A percentile compares a stretch with the other conserved stretches of the same genome.
Evolutionary conservation across 1,140 invertebrate species (phyloP).

Genomic region (Drosophila auraria): DNA sequence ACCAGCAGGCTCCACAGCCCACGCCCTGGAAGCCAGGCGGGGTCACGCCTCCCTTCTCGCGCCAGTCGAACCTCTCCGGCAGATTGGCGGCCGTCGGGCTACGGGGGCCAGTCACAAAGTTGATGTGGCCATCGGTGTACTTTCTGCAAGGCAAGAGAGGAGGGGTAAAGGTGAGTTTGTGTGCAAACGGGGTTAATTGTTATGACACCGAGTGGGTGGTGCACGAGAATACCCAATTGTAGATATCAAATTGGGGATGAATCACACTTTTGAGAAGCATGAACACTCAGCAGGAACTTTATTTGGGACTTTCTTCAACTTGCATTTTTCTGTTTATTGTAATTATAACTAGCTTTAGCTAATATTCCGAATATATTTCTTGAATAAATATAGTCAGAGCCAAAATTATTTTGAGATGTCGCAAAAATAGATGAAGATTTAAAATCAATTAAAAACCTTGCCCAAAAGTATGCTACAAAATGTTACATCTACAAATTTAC

Average conservation of each 20-base stretch:
- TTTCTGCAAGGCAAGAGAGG: slow-evolving; percentile 43
- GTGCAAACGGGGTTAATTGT: slow-evolving; percentile 8
- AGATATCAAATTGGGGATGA: background rate
- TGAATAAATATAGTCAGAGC: too few relatives aligned
- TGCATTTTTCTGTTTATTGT: background rate
- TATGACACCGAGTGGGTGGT: background rate
- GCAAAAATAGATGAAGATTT: too few relatives aligned
- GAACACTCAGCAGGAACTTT: too few relatives aligned
- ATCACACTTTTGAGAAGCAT: background rate
- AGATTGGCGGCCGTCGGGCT: slow-evolving; percentile 65
- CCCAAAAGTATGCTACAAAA: too few relatives aligned
- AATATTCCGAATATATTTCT: too few relatives aligned
- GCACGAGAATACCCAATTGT: background rate
- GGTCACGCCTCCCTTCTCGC: slow-evolving; percentile 89
- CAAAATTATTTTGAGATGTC: too few relatives aligned
- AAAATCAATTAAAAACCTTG: too few relatives aligned
- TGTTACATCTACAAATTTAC: too few relatives aligned
- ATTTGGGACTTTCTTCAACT: too few relatives aligned
- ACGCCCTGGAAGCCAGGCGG: slow-evolving; percentile 89
- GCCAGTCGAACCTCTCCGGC: slow-evolving; percentile 88
- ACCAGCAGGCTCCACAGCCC: slow-evolving; percentile 87
- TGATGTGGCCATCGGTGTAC: slow-evolving; percentile 65
- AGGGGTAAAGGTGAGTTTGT: background rate
- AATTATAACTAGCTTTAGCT: too few relatives aligned
- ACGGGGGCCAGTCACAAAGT: slow-evolving; percentile 63